Percentiles rank a stretch among this genome's conserved stretches.
Evolutionary conservation across 2,797 vertebrate genomes (phyloP).

Genomic region (Aselliscus stoliczkanus): DNA sequence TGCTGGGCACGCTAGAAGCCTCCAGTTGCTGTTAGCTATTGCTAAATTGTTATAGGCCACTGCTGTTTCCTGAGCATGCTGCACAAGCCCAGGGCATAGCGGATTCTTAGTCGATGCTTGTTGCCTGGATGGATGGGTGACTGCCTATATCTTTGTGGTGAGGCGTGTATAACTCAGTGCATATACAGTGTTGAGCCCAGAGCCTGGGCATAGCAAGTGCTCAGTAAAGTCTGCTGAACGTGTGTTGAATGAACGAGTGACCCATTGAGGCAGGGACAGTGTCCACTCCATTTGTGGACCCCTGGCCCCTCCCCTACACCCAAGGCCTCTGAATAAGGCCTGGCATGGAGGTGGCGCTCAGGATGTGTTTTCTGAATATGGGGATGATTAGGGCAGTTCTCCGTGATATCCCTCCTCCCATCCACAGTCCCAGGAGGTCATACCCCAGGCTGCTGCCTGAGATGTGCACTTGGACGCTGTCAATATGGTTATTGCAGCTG

Average conservation of each 20-base stretch:
- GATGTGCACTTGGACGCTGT: background rate
- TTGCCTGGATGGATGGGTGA: background rate
- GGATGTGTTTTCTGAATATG: background rate
- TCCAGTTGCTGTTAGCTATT: background rate
- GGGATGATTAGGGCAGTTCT: background rate
- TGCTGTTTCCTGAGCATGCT: accelerated
- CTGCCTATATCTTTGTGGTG: background rate
- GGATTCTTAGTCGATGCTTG: background rate
- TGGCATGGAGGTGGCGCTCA: background rate
- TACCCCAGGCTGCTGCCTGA: conserved; percentile 50
- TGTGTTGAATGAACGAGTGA: background rate
- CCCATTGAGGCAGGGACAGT: background rate
- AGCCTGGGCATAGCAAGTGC: background rate
- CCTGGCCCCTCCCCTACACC: background rate
- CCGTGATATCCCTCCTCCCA: background rate
- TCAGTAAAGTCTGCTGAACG: background rate
- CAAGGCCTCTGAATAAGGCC: background rate
- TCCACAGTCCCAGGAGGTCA: background rate
- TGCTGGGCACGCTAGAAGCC: accelerated
- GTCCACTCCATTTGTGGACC: background rate
- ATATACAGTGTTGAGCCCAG: background rate
- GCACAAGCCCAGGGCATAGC: background rate
- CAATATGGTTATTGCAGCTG: conserved; percentile 59
- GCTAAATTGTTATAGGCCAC: background rate
- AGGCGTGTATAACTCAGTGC: background rate